Percentiles rank a stretch among this genome's conserved stretches.
These are phyloP conservation scores for Centropyge bicolor DNA, from an alignment of 2,797 vertebrate species.

Conservation along the genomic window DNA sequence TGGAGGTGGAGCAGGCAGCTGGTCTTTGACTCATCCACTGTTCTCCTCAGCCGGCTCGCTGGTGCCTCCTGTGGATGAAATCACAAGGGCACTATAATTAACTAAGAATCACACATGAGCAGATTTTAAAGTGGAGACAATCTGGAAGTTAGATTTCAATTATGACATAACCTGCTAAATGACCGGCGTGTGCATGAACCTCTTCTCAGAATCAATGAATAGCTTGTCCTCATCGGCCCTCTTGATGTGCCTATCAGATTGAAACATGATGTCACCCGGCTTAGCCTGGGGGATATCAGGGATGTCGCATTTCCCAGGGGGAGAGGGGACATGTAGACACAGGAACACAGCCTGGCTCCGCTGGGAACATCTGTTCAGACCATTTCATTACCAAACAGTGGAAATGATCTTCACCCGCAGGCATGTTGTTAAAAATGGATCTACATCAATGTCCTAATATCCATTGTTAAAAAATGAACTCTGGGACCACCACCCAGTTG, in stretches of 20 bases:
- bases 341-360: conserved; percentile 36
- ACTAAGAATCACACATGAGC: neutral
- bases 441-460: conserved; percentile 26
- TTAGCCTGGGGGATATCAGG: neutral
- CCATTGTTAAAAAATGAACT: conserved; percentile 60
- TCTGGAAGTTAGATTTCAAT: neutral
- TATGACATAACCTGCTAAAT: neutral
- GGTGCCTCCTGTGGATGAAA: conserved; percentile 74
- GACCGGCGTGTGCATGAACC: too few relatives aligned
- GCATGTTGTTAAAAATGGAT: conserved; percentile 73
- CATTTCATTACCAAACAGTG: conserved; percentile 60
- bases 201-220: too few relatives aligned
- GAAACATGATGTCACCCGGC: conserved; percentile 16
- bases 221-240: neutral
- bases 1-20: conserved; percentile 87
- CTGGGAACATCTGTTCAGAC: conserved; percentile 75
- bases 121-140: neutral
- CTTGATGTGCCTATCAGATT: neutral
- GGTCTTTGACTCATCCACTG: conserved; percentile 82
- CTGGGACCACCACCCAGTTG: conserved; percentile 31
- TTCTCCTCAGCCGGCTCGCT: conserved; percentile 75
- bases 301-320: conserved; percentile 8
- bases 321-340: neutral
- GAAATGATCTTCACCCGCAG: conserved; percentile 64
- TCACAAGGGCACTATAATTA: neutral